These are phyloP conservation scores for Montipora efflorescens DNA, from an alignment of 64 coral and sea anemone genomes.

Conservation along the genomic window DNA sequence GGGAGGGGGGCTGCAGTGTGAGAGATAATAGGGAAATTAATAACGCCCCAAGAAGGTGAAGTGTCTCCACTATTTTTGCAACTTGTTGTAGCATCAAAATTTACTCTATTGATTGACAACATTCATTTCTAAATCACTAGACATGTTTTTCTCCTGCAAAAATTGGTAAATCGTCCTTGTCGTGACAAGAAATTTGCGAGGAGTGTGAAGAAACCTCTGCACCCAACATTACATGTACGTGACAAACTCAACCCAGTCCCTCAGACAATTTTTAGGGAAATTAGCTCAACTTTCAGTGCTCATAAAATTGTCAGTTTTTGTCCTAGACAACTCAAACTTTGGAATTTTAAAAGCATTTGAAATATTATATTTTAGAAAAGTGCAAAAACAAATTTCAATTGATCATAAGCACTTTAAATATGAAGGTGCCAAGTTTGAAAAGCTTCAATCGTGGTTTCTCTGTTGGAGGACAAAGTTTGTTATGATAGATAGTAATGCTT, in stretches of 20 bases:
- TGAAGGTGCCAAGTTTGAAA: too few relatives aligned
- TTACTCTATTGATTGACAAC: too few relatives aligned
- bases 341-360: neutral
- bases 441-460: too few relatives aligned
- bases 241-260: neutral
- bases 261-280: neutral
- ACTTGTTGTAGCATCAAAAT: too few relatives aligned
- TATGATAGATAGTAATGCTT: too few relatives aligned
- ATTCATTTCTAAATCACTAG: too few relatives aligned
- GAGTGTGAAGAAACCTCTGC: neutral
- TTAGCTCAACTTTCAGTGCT: neutral
- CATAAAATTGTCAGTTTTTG: neutral
- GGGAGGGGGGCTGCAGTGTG: too few relatives aligned
- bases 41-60: too few relatives aligned
- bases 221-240: neutral
- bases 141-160: neutral
- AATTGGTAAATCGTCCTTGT: neutral
- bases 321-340: neutral
- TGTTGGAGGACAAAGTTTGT: too few relatives aligned
- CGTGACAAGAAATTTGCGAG: neutral
- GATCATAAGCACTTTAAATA: neutral
- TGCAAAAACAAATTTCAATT: neutral
- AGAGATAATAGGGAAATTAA: too few relatives aligned
- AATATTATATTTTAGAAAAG: neutral
- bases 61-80: too few relatives aligned